Evolutionary conservation across 2,888 invertebrate species (phyloP), one percentile per base, ranked within the genome.

Genomic region (Slavum lentiscoides): DNA sequence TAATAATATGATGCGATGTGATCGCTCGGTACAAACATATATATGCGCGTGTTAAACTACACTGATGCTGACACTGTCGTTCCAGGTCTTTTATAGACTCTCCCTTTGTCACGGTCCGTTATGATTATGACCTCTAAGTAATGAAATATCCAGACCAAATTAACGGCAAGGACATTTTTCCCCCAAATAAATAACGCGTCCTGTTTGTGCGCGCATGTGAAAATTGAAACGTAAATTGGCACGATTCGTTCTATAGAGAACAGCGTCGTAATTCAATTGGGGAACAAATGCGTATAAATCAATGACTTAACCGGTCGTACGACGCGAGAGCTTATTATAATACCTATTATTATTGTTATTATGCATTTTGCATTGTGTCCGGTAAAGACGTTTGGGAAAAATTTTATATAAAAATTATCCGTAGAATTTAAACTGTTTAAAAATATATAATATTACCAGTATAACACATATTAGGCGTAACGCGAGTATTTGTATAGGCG

Each of bases 101-200:
- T 64, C 39, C 62, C 80, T 77, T 69, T 69, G 80, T 72, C 80
- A 62, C 69, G 77, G 77, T 39, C 30, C 30, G 58, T 80, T 80
- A 72, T 80, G 80, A 80, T 80, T 80, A 80, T 80, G 80, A 80
- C 80, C 80, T 80, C 72, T 72, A 39, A 30, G 53, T 53, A 80
- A 80, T 39, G 80, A 43, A 64, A 62, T 37, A 43, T 69, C 70
- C 58, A 72, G 39, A 72, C 43, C 80, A 66, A 80, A 80, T 80
- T 80, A 58, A 72, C 30, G 9, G 72, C 55, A 58, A 80, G 80
- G 80, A 80, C 80, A 58, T 23, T 8, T 64, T 37, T 19, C 64
- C 64, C 58, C 58, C 58, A 64, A 23, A 64, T 64, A 74, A 59
- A 53, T 80, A 43, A 80, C 58, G 80, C 58, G 80, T 80, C 80